Percentiles rank a stretch among this genome's conserved stretches.
Evolutionary conservation across 2,888 invertebrate species (phyloP).

Genomic region (Azorinus chamasolen): DNA sequence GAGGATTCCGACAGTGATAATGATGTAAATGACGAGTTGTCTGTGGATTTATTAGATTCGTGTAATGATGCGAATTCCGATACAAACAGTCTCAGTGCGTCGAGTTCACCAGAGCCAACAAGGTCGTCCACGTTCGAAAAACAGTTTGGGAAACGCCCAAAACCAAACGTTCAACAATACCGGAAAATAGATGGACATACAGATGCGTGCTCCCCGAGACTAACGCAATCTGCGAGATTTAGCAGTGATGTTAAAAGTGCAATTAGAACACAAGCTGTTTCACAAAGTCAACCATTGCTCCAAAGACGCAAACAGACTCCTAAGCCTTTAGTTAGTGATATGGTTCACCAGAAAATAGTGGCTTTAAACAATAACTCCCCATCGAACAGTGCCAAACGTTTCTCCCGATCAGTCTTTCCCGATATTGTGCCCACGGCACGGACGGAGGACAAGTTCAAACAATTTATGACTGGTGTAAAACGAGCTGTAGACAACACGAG

Average conservation of each 20-base stretch:
- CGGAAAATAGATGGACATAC: no score
- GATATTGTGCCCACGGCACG: background rate
- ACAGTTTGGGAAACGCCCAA: no score
- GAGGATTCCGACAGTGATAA: slow-evolving; percentile 17
- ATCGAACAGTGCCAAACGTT: no score
- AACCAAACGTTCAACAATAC: no score
- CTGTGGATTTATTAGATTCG: slow-evolving; percentile 4
- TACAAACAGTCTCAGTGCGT: no score
- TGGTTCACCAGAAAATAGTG: slow-evolving; percentile 44
- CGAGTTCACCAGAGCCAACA: no score
- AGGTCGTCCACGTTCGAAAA: no score
- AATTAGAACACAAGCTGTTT: background rate
- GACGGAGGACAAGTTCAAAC: slow-evolving; percentile 27
- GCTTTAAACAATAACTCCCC: no score
- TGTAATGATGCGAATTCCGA: no score
- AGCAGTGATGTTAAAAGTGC: background rate
- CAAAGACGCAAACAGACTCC: slow-evolving; percentile 34
- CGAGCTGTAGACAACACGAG: slow-evolving; percentile 41
- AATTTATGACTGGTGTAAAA: slow-evolving; percentile 46
- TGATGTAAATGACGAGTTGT: slow-evolving; percentile 20
- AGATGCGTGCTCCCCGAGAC: no score
- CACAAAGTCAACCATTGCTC: slow-evolving; percentile 33
- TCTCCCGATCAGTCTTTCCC: background rate
- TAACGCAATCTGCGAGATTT: no score
- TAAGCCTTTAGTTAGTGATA: slow-evolving; percentile 27